Evolutionary conservation across 2,888 invertebrate species (phyloP), one percentile per base, ranked within the genome.

Genomic region (Sacculina carcini): DNA sequence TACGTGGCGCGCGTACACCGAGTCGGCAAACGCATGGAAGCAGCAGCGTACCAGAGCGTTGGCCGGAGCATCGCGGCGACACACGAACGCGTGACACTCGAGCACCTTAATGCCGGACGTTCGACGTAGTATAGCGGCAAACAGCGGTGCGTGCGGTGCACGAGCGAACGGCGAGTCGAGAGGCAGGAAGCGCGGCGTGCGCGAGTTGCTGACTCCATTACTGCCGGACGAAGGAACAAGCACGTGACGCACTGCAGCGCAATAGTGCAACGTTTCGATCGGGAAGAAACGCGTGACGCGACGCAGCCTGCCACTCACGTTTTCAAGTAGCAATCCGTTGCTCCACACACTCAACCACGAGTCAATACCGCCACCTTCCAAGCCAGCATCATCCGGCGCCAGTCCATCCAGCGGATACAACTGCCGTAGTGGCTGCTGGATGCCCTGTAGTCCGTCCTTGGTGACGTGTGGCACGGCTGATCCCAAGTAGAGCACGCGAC

Each of bases 71-170:
- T 90, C 87, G 52, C 89, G 77, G 60, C 89, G 86, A 68, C 92
- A 90, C 62, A 98, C 87, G 68, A 98, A 96, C 57, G 92, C 90
- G 69, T 98, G 96, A 70, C 96, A 96, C 69, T 98, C 98, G 56
- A 98, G 73, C 52, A 92, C 92, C 68, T 94, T 94, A 60, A 98
- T 90, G 51, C 96, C 96, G 48, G 84, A 82, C 46, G 92, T 94
- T 58, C 96, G 75, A 48, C 96, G 75, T 59, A 98, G 71, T 55
- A 98, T 94, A 60, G 92, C 92, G 38, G 94, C 92, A 67, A 98
- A 89, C 55, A 98, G 73, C 28, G 96, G 92, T 52, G 94, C 94
- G 66, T 98, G 94, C 24, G 89, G 86, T 58, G 86, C 78, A 52
- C 87, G 76, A 9, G 90, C 89, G 66, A 90, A 90, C 47, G 90